Conservation (phyloP, 2,113 vertebrate species). For the Rousettus leschenaultii region DNA sequence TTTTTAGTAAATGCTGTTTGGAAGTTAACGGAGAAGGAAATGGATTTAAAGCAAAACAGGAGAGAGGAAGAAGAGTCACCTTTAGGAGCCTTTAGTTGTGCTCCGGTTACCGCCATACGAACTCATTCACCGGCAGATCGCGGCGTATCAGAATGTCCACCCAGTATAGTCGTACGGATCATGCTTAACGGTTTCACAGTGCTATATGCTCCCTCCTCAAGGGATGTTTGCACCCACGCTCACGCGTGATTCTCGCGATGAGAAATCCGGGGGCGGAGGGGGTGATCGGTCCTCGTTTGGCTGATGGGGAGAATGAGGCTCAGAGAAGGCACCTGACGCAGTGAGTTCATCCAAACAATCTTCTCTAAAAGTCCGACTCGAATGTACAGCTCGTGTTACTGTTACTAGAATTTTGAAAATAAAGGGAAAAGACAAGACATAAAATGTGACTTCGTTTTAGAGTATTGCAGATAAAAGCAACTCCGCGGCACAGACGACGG, state of each 20-base stretch:
- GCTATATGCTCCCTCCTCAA: background rate
- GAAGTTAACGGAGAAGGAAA: background rate
- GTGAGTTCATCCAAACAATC: background rate
- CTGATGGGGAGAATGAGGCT: background rate
- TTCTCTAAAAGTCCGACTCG: background rate
- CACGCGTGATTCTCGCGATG: background rate
- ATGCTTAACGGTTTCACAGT: background rate
- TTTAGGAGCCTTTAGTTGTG: background rate
- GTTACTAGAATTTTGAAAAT: background rate
- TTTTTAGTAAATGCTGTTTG: background rate
- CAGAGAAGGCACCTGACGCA: background rate
- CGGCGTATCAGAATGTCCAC: background rate
- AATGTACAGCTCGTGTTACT: background rate
- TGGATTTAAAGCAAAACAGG: background rate
- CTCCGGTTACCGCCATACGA: background rate
- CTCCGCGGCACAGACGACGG: background rate
- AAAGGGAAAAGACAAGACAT: background rate
- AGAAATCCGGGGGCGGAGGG: background rate
- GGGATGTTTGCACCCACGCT: background rate
- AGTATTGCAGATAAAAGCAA: background rate
- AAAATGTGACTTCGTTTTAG: background rate
- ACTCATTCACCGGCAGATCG: background rate
- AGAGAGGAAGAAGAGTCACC: background rate
- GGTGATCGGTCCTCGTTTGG: background rate
- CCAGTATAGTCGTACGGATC: background rate